These are phyloP conservation scores for Digitonthophagus gazella DNA, from an alignment of 2,888 invertebrate genomes.

Conservation along the genomic window DNA sequence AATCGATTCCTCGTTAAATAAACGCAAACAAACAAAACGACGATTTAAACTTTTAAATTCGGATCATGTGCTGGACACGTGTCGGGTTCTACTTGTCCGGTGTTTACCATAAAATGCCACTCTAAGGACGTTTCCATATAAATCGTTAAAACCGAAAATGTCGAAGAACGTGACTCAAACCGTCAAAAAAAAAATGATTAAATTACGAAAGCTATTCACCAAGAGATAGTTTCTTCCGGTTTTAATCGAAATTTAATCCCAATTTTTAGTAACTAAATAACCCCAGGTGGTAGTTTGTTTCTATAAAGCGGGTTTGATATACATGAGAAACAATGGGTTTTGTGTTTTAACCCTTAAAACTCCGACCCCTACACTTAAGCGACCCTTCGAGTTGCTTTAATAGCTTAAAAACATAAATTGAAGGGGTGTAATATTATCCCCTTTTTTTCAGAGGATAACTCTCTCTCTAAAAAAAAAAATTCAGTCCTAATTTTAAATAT, in stretches of 20 bases:
- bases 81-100: not conserved
- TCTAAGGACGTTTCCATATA: not conserved
- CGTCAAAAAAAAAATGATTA: not conserved
- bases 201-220: not conserved
- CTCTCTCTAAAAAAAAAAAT: too few species aligned
- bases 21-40: not conserved
- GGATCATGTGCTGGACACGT: not conserved
- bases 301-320: not conserved
- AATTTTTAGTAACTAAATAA: not conserved
- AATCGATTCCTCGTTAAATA: not conserved
- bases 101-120: not conserved
- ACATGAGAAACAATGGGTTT: not conserved
- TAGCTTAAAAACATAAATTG: too few species aligned
- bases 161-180: not conserved
- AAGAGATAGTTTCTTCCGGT: not conserved
- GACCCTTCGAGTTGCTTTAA: too few species aligned
- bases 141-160: not conserved
- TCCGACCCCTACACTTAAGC: too few species aligned
- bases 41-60: not conserved
- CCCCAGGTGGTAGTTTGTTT: not conserved
- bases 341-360: not conserved
- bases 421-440: too few species aligned
- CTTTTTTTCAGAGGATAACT: too few species aligned
- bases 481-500: too few species aligned
- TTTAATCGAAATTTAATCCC: too few species aligned